phyloP scores from a whole-genome alignment of 2,888 invertebrate genomes.

The Lepidochrysops patricia region DNA sequence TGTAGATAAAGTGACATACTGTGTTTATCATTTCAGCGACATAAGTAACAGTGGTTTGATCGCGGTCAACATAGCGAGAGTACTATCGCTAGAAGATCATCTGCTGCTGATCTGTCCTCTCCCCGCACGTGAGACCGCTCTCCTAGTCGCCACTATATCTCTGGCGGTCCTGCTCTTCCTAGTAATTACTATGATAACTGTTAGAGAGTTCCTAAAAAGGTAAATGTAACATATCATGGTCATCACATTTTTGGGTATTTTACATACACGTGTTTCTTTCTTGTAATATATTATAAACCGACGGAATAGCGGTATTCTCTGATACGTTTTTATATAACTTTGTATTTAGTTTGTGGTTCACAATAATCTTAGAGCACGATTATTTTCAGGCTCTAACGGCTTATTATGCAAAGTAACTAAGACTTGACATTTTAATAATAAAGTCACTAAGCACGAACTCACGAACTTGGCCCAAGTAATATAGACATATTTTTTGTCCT shows the following conservation, averaged over 20 bases:
- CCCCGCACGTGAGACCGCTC: slow-evolving; percentile 45
- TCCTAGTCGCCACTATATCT: slow-evolving; percentile 56
- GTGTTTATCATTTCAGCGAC: slow-evolving; percentile 44
- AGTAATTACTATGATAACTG: slow-evolving; percentile 40
- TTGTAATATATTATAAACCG: neutral
- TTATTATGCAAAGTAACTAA: neutral
- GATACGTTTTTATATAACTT: slow-evolving; percentile 6
- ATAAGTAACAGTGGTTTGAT: slow-evolving; percentile 39
- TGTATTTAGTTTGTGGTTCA: too few species aligned
- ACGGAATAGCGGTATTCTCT: neutral
- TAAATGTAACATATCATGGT: slow-evolving; percentile 24
- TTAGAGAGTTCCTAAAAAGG: slow-evolving; percentile 57
- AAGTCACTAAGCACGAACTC: neutral
- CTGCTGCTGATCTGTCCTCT: slow-evolving; percentile 42
- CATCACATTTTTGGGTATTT: neutral
- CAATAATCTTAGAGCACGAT: too few species aligned
- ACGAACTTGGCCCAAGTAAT: neutral
- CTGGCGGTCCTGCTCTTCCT: slow-evolving; percentile 53
- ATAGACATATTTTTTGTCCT: neutral
- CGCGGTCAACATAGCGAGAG: slow-evolving; percentile 39
- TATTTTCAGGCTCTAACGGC: slow-evolving; percentile 18
- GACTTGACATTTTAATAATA: neutral
- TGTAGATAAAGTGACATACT: neutral
- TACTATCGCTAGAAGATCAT: slow-evolving; percentile 57
- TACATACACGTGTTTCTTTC: neutral